Base-by-base conservation (phyloP, 2,113 vertebrate species). In the Pseudonaja textilis region DNA sequence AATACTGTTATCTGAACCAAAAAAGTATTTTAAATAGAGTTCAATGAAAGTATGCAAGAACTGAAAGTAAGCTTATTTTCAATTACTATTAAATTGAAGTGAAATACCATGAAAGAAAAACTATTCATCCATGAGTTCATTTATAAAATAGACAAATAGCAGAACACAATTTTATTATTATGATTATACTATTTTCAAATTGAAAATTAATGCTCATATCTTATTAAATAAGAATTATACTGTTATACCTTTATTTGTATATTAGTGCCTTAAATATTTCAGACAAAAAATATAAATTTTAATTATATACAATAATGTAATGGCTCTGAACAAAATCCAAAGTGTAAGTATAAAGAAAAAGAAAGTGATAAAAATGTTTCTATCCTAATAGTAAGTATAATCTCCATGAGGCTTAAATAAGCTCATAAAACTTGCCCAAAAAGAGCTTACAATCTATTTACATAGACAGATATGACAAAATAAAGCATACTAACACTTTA, bases 391-490 rank as follows among this genome's bases (percentile, higher is more conserved):
- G 45, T 8, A 57, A 89, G 16, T 5, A 2, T 26, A n/a, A 50
- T n/a, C 39, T 81, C 14, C 25, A 74, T 34, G 57, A 89, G 54
- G n/a, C 22, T 39, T 69, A 92, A 55, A 18, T 26, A n/a, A 56
- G 2, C 10, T 42, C 74, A 55, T 18, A 92, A 61, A 86, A 61
- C n/a, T 16, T 93, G 92, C 89, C 88, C 56, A 22, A n/a, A 89
- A 86, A 90, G 88, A 93, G 92, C 55, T 90, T 86, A 90, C 88
- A 93, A 20, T 90, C 88, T 64, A 85, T 25, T 4, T 20, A 61
- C n/a, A 42, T 56, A 34, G 89, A 26, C 25, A 64, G 22, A 18
- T 55, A 23, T 16, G 12, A 56, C 25, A 52, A 74, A 92, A 25
- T 45, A 42, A 47, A 89, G 7, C 52, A 81, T 55, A 52, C 3